Conservation (phyloP, 2,113 vertebrate genomes). For the Mionectes macconnelli region DNA sequence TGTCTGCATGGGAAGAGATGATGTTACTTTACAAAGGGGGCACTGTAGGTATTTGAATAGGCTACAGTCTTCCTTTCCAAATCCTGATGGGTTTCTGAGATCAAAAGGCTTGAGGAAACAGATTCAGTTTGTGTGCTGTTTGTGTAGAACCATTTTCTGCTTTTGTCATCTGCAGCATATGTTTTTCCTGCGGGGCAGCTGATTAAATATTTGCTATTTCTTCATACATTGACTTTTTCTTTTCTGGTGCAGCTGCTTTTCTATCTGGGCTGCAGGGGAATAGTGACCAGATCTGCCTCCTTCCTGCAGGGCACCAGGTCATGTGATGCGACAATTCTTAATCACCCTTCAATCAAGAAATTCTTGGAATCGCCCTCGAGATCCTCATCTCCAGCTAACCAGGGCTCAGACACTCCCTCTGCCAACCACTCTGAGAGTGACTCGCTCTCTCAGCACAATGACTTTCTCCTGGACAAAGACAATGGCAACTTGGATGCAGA, state of each 20-base stretch:
- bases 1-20: background rate
- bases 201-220: slow-evolving; percentile 19
- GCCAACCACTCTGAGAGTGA: slow-evolving; percentile 91
- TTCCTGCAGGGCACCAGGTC: slow-evolving; percentile 78
- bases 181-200: background rate
- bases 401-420: slow-evolving; percentile 92
- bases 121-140: background rate
- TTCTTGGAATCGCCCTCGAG: slow-evolving; percentile 94
- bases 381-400: slow-evolving; percentile 94
- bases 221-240: background rate
- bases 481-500: slow-evolving; percentile 78
- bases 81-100: background rate
- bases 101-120: background rate
- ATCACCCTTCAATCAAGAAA: slow-evolving; percentile 95
- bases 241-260: background rate
- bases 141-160: background rate
- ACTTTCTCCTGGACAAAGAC: slow-evolving; percentile 81
- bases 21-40: background rate
- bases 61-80: background rate
- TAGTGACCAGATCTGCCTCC: background rate
- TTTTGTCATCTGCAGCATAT: background rate
- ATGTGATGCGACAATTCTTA: slow-evolving; percentile 85
- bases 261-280: background rate
- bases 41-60: background rate
- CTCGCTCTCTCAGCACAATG: slow-evolving; percentile 90